Evolutionary conservation across 2,797 vertebrate species (phyloP).

Genomic region (Yasuhikotakia modesta): DNA sequence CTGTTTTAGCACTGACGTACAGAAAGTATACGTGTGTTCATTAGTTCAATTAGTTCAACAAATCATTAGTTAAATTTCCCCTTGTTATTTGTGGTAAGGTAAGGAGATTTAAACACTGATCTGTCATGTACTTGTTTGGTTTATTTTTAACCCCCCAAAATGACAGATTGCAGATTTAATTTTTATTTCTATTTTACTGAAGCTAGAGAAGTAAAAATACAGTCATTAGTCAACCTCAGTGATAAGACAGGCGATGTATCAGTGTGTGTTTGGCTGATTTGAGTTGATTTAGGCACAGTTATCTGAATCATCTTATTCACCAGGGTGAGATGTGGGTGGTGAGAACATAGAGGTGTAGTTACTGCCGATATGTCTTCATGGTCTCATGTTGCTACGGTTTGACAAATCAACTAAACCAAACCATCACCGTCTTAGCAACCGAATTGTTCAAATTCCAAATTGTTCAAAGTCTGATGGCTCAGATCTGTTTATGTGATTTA

Average conservation of each 20-base stretch:
- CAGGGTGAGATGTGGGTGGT: constrained; percentile 65
- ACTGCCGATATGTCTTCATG: constrained; percentile 75
- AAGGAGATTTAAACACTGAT: too few relatives aligned
- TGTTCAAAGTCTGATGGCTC: neutral
- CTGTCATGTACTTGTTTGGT: too few relatives aligned
- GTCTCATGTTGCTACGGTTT: constrained; percentile 64
- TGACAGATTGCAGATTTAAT: too few relatives aligned
- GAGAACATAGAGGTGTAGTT: constrained; percentile 71
- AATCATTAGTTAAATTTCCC: too few relatives aligned
- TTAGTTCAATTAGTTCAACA: too few relatives aligned
- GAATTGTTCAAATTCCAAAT: constrained; percentile 46
- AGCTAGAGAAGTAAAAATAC: too few relatives aligned
- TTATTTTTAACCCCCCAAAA: too few relatives aligned
- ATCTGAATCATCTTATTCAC: constrained; percentile 46
- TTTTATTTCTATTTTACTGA: too few relatives aligned
- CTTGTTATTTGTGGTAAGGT: too few relatives aligned
- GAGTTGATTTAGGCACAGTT: constrained; percentile 43
- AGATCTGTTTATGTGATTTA: constrained; percentile 9
- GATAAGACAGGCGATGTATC: constrained; percentile 7
- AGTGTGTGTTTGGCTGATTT: constrained; percentile 41
- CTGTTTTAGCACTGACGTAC: constrained; percentile 45
- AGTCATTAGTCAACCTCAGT: neutral
- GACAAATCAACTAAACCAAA: constrained; percentile 60
- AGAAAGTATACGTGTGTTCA: neutral
- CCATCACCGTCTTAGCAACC: constrained; percentile 52